Evolutionary conservation across 2,888 invertebrate species (phyloP), one percentile per base, ranked within the genome.

Genomic region (Harpagoxenus sublaevis): DNA sequence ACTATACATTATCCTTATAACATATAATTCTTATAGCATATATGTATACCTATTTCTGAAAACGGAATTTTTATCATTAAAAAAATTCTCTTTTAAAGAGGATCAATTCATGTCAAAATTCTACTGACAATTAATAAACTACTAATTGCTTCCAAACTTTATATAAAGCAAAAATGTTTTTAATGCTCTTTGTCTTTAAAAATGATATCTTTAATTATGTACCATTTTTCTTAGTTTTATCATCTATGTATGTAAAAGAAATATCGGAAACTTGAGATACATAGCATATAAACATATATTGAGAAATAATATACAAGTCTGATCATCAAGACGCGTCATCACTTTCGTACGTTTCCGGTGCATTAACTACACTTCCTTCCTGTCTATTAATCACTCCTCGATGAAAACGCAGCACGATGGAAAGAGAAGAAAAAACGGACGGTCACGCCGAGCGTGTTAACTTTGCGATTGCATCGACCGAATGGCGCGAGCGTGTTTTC

Each of bases 391-490:
- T 85, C 75, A 60, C 51, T 74, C n/a, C 60, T 62, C 74, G 84
- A 66, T 71, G 65, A 83, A 63, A 51, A 57, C 28, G 23, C 31
- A 23, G 28, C 28, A 68, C 12, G 39, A 45, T 28, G 53, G 75
- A 18, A 39, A 23, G n/a, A 68, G 53, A 23, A 39, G 60, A 68
- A 57, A 60, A 51, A 65, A 53, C 60, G 35, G 18, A 63, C 63
- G 45, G 31, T 84, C 71, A 73, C 68, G 68, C 60, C 62, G 79
- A 39, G 45, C 71, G 73, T 63, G 55, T 84, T 79, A 79, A 48
- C 48, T 79, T 55, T 15, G 53, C 83, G 77, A 86, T 86, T 86
- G 62, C 57, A 39, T 82, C 79, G 71, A 51, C 75, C 66, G 77
- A 73, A 70, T 57, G 62, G 66, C 53, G 66, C 42, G 84, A 55